A percentile compares a stretch with the other conserved stretches of the same genome.
These are phyloP conservation scores for Lydus trimaculatus DNA, from an alignment of 2,888 invertebrate species.

Conservation along the genomic window DNA sequence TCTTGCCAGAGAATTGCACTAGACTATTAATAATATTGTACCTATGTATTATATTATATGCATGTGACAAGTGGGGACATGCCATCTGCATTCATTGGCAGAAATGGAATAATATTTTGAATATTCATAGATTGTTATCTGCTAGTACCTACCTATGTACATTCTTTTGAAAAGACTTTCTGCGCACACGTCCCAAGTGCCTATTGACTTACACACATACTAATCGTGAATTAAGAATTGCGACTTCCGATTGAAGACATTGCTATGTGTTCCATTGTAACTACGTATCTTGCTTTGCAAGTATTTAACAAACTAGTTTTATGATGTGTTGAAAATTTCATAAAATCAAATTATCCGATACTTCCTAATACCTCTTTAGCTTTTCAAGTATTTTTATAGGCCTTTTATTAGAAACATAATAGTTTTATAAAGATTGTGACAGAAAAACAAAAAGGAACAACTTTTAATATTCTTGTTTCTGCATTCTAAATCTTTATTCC, in stretches of 20 bases:
- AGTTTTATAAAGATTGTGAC: no score
- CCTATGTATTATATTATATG: conserved; percentile 41
- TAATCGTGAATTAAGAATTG: background rate
- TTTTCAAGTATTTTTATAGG: no score
- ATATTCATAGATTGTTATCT: conserved; percentile 42
- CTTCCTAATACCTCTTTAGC: no score
- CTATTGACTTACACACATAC: background rate
- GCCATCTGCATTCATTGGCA: conserved; percentile 47
- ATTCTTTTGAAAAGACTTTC: background rate
- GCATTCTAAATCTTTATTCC: no score
- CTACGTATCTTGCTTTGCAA: background rate
- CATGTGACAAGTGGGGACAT: conserved; percentile 46
- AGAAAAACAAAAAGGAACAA: no score
- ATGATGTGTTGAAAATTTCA: no score
- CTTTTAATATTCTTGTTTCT: no score
- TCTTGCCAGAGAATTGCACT: conserved; percentile 44
- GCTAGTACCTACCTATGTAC: conserved; percentile 1
- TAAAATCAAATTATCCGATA: no score
- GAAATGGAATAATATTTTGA: conserved; percentile 40
- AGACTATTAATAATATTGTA: conserved; percentile 45
- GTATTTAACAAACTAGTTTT: background rate
- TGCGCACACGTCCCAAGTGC: background rate
- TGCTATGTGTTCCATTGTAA: background rate
- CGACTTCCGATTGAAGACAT: background rate
- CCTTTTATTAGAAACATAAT: no score